These are phyloP conservation scores for Craterocephalus amniculus DNA, from an alignment of 2,797 vertebrate species.

Conservation along the genomic window DNA sequence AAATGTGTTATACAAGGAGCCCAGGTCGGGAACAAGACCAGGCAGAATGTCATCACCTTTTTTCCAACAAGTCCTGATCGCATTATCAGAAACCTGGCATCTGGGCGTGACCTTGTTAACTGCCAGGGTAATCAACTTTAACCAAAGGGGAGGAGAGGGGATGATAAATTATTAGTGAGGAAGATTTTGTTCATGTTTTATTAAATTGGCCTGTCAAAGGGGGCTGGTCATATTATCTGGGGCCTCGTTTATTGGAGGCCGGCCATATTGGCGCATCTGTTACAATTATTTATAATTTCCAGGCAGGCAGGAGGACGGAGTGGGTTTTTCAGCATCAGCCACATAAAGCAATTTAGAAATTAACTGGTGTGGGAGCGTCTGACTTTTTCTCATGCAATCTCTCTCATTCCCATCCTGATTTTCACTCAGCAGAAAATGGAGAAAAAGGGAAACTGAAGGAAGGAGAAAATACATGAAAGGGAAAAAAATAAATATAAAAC, in stretches of 20 bases:
- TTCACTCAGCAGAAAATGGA: slow-evolving; percentile 84
- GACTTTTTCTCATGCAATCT: slow-evolving; percentile 74
- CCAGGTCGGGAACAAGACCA: slow-evolving; percentile 52
- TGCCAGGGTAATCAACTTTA: slow-evolving; percentile 99
- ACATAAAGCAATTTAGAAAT: slow-evolving; percentile 99
- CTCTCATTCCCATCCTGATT: slow-evolving; percentile 81
- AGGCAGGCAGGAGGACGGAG: slow-evolving; percentile 87
- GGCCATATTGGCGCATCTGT: slow-evolving; percentile 99
- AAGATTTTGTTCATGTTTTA: slow-evolving; percentile 99
- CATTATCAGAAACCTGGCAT: slow-evolving; percentile 99
- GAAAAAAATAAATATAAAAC: slow-evolving; percentile 39
- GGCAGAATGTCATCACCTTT: slow-evolving; percentile 78
- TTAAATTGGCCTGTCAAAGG: slow-evolving; percentile 99
- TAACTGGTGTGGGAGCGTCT: slow-evolving; percentile 97
- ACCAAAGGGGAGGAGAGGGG: slow-evolving; percentile 98
- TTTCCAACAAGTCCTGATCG: slow-evolving; percentile 88
- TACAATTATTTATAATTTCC: slow-evolving; percentile 99
- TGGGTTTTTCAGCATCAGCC: slow-evolving; percentile 96
- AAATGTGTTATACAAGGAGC: slow-evolving; percentile 29
- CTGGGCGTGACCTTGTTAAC: slow-evolving; percentile 99
- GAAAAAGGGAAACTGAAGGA: slow-evolving; percentile 29
- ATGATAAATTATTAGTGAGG: slow-evolving; percentile 99
- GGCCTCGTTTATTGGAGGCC: slow-evolving; percentile 99
- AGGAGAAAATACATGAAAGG: slow-evolving; percentile 1
- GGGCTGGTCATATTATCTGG: slow-evolving; percentile 99